Evolutionary conservation across 1,140 invertebrate genomes (phyloP).

Genomic region (Polypedilum vanderplanki): DNA sequence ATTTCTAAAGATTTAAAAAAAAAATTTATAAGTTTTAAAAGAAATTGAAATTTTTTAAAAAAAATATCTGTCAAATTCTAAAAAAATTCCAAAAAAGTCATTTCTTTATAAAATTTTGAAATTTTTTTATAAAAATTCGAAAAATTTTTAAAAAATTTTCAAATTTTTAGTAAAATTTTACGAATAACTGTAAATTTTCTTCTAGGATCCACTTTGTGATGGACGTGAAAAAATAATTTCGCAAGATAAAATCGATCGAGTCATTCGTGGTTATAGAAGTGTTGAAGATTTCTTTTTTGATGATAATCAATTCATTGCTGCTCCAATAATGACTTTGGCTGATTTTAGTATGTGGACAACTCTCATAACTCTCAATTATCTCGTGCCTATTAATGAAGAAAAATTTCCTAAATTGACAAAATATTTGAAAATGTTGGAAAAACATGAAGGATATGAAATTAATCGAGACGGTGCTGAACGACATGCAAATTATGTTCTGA

Average conservation of each 20-base stretch:
- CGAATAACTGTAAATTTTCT: not conserved
- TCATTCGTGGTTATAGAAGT: not conserved
- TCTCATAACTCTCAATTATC: not conserved
- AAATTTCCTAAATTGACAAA: not conserved
- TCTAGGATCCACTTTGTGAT: not conserved
- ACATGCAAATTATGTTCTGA: not conserved
- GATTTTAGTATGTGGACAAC: conserved; percentile 18
- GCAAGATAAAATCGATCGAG: not conserved
- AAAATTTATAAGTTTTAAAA: too few relatives aligned
- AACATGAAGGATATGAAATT: not conserved
- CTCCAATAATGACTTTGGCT: not conserved
- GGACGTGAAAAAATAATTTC: not conserved
- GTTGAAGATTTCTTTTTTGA: not conserved
- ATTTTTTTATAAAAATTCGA: too few relatives aligned
- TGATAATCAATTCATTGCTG: not conserved
- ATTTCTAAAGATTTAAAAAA: not conserved
- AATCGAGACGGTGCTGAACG: not conserved
- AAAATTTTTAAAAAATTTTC: too few relatives aligned
- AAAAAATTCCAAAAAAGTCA: too few relatives aligned
- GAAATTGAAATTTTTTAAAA: too few relatives aligned
- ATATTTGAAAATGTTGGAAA: not conserved
- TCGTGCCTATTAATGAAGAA: not conserved
- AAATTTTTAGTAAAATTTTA: too few relatives aligned
- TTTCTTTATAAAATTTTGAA: too few relatives aligned
- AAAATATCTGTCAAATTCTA: too few relatives aligned